phyloP scores from a whole-genome alignment of 2,113 vertebrate species.

The Odobenus rosmarus region DNA sequence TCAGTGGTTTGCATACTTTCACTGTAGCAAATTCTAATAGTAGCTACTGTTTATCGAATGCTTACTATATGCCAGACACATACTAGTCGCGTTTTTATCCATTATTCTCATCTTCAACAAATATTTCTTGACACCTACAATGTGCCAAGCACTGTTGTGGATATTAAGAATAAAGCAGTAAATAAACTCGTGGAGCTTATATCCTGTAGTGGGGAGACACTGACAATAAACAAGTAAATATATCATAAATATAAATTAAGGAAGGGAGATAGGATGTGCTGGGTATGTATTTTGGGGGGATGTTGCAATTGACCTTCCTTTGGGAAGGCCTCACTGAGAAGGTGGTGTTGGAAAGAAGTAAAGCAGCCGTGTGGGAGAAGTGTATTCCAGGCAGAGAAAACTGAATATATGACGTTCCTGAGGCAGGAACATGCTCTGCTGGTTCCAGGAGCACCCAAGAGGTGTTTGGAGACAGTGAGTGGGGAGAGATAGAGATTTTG shows the following conservation, averaged over 20 bases:
- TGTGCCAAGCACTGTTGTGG: neutral
- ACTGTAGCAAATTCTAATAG: neutral
- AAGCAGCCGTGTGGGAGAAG: neutral
- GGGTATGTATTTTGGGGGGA: neutral
- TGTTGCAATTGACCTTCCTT: neutral
- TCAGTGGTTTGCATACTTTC: neutral
- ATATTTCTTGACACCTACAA: neutral
- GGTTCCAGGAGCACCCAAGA: neutral
- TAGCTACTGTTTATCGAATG: neutral
- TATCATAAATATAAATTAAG: neutral
- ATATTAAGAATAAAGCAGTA: neutral
- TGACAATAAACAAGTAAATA: neutral
- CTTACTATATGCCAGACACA: neutral
- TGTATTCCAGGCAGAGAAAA: neutral
- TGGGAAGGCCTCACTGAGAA: neutral
- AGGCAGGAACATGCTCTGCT: neutral
- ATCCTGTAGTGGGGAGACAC: neutral
- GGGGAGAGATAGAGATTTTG: neutral
- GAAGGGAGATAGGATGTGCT: neutral
- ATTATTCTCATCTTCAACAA: neutral
- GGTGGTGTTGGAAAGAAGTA: neutral
- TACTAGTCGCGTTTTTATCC: neutral
- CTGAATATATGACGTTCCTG: neutral
- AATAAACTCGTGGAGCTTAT: neutral
- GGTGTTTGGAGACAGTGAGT: fast-evolving